These are phyloP conservation scores for Ruditapes philippinarum DNA, from an alignment of 1,140 invertebrate species.

Conservation along the genomic window DNA sequence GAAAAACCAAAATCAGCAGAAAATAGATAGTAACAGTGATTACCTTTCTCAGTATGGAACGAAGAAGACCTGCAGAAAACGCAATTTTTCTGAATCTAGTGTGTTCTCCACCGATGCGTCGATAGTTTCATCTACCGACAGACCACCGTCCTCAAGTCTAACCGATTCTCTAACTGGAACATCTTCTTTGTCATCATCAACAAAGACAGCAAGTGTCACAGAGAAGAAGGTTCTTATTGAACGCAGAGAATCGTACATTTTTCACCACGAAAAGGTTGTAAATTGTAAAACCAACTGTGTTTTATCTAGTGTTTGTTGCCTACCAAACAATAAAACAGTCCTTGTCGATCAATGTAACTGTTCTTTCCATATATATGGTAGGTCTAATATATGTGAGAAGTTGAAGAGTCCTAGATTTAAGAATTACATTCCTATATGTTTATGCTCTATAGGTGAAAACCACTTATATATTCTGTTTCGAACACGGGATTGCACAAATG, in stretches of 20 bases:
- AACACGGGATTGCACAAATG: not conserved
- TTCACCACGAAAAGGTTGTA: not conserved
- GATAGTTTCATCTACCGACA: not conserved
- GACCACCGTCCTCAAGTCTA: not conserved
- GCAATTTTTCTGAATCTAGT: not conserved
- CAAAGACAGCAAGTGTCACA: not conserved
- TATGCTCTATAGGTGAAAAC: not conserved
- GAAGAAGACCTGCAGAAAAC: not conserved
- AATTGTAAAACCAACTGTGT: not conserved
- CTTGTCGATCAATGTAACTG: not conserved
- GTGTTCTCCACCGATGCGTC: not conserved
- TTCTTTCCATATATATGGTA: not conserved
- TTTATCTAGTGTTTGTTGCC: not conserved
- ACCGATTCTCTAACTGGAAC: not conserved
- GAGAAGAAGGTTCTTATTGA: constrained; percentile 3
- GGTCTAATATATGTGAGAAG: no score
- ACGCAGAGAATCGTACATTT: not conserved
- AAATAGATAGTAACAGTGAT: not conserved
- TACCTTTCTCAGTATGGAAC: not conserved
- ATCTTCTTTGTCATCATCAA: not conserved
- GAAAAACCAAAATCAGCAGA: no score
- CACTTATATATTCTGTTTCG: not conserved
- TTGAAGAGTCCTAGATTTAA: not conserved
- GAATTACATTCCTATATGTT: not conserved
- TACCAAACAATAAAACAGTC: not conserved